Percentiles rank a stretch among this genome's conserved stretches.
phyloP scores from a whole-genome alignment of 2,113 vertebrate genomes.

The Xiphorhynchus elegans region DNA sequence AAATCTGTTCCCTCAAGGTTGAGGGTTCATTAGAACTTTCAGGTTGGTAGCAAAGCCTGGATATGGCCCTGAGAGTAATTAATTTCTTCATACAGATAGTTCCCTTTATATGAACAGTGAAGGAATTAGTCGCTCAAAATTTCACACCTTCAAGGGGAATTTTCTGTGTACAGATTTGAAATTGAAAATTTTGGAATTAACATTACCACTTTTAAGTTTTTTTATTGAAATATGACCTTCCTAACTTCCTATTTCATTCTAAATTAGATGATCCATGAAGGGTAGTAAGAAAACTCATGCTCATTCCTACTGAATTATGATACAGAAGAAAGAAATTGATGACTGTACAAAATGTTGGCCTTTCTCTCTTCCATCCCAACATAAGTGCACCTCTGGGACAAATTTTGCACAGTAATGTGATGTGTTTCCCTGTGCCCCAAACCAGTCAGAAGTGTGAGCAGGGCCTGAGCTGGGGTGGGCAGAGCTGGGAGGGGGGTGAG shows the following conservation, averaged over 20 bases:
- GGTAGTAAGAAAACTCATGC: not conserved
- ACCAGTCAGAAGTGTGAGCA: accelerated
- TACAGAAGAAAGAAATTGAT: not conserved
- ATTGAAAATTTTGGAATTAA: not conserved
- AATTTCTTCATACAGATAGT: not conserved
- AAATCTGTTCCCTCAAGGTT: not conserved
- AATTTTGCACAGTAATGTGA: accelerated
- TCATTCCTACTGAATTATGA: not conserved
- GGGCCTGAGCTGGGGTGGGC: not conserved
- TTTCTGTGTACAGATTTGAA: not conserved
- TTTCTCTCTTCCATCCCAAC: not conserved
- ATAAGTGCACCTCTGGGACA: not conserved
- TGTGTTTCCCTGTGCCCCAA: not conserved
- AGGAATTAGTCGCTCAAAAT: not conserved
- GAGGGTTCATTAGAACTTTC: not conserved
- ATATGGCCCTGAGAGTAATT: not conserved
- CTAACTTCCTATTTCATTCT: not conserved
- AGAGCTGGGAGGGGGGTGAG: not conserved
- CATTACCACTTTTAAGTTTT: not conserved
- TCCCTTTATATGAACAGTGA: not conserved
- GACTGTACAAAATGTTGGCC: not conserved
- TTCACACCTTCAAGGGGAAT: not conserved
- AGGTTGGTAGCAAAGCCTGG: not conserved
- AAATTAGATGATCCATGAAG: not conserved
- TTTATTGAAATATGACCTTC: not conserved